These are phyloP conservation scores for Eupristina koningsbergeri DNA, from an alignment of 1,140 invertebrate genomes.

Conservation along the genomic window DNA sequence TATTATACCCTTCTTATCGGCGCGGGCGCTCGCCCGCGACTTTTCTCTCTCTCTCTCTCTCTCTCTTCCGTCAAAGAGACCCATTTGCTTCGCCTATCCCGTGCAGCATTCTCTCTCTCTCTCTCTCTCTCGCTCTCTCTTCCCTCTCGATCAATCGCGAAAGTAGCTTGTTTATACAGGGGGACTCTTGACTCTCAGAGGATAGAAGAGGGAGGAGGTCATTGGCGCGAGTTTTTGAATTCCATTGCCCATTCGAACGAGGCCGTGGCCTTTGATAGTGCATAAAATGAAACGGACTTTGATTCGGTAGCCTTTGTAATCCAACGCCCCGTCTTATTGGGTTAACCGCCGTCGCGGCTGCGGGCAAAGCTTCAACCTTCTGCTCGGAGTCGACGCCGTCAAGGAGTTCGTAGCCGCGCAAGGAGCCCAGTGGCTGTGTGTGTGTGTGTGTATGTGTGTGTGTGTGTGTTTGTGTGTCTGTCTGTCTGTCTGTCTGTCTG, in stretches of 20 bases:
- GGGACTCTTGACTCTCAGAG: constrained; percentile 11
- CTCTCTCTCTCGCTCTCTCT: not conserved
- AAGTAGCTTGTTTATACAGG: constrained; percentile 11
- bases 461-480: too few relatives aligned
- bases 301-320: constrained; percentile 65
- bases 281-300: constrained; percentile 62
- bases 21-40: not conserved
- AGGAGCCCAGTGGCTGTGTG: too few relatives aligned
- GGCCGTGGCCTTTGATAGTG: constrained; percentile 59
- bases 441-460: too few relatives aligned
- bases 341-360: constrained; percentile 30
- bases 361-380: not conserved
- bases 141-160: constrained; percentile 27
- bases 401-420: not conserved
- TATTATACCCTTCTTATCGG: not conserved
- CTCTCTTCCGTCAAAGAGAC: constrained; percentile 1
- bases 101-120: not conserved
- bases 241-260: constrained; percentile 50
- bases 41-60: not conserved
- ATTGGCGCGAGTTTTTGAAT: constrained; percentile 23
- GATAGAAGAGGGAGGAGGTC: constrained; percentile 36
- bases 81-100: not conserved
- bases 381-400: constrained; percentile 4
- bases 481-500: too few relatives aligned
- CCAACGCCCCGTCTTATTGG: constrained; percentile 53